Conservation (phyloP, 1,140 invertebrate genomes). For the Pomacea maculata region DNA sequence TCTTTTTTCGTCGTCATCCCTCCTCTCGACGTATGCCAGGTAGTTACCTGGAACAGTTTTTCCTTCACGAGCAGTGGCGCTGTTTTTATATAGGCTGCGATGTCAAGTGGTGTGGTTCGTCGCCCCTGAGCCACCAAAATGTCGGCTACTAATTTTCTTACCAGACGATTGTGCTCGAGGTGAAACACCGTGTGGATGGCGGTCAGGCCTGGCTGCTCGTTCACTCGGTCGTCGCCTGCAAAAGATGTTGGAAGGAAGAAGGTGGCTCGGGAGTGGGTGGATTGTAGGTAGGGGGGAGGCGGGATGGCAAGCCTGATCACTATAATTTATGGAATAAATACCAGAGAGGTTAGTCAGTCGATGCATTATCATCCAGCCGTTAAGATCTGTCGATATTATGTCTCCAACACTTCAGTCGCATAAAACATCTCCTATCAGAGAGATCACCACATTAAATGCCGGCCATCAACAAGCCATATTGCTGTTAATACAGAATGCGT, state of each 20-base stretch:
- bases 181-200: slow-evolving; percentile 97
- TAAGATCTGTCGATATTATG: no score
- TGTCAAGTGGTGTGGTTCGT: neutral
- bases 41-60: slow-evolving; percentile 22
- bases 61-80: slow-evolving; percentile 4
- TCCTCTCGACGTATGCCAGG: neutral
- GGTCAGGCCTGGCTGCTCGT: slow-evolving; percentile 86
- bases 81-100: slow-evolving; percentile 8
- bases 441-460: no score
- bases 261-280: neutral
- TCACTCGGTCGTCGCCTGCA: slow-evolving; percentile 83
- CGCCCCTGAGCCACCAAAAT: neutral
- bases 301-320: neutral
- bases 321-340: neutral
- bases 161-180: slow-evolving; percentile 93
- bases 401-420: no score
- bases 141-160: slow-evolving; percentile 73
- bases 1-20: neutral
- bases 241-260: neutral
- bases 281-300: neutral
- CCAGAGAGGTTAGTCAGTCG: neutral
- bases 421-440: no score
- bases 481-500: no score
- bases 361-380: no score
- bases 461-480: no score